phyloP scores from a whole-genome alignment of 2,888 invertebrate species.

The Synanthedon formicaeformis region DNA sequence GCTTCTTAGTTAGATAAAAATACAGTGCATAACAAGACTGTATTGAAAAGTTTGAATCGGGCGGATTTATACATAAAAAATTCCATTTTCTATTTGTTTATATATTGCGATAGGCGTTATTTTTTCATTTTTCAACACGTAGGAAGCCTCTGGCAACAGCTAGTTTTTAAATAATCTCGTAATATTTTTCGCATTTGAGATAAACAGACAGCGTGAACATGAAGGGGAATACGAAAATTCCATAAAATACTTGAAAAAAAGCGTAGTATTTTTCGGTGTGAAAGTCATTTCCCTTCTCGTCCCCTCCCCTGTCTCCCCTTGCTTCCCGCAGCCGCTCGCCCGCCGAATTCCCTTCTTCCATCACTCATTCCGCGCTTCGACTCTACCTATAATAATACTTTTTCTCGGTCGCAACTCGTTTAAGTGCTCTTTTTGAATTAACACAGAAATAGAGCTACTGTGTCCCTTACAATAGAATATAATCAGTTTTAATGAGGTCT shows the following conservation, averaged over 20 bases:
- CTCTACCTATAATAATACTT: constrained; percentile 5
- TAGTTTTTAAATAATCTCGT: no score
- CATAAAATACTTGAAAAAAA: constrained; percentile 17
- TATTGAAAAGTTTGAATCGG: no score
- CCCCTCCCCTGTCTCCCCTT: constrained; percentile 13
- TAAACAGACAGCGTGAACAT: constrained; percentile 3
- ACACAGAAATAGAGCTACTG: background rate
- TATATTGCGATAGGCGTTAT: no score
- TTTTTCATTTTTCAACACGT: no score
- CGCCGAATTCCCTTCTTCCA: constrained; percentile 17
- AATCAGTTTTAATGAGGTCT: no score
- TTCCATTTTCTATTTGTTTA: no score
- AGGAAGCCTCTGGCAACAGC: no score
- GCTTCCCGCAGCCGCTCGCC: constrained; percentile 14
- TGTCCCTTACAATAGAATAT: no score
- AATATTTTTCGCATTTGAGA: background rate
- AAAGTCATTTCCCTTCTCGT: constrained; percentile 24
- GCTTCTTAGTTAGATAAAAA: no score
- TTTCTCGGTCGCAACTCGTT: background rate
- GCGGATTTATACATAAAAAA: no score
- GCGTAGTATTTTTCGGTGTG: constrained; percentile 20
- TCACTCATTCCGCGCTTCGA: constrained; percentile 31
- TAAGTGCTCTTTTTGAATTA: background rate
- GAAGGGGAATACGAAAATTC: constrained; percentile 8
- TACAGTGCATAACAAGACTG: no score